Conservation (phyloP, 2,797 vertebrate genomes). For the Gallinago stenura region DNA sequence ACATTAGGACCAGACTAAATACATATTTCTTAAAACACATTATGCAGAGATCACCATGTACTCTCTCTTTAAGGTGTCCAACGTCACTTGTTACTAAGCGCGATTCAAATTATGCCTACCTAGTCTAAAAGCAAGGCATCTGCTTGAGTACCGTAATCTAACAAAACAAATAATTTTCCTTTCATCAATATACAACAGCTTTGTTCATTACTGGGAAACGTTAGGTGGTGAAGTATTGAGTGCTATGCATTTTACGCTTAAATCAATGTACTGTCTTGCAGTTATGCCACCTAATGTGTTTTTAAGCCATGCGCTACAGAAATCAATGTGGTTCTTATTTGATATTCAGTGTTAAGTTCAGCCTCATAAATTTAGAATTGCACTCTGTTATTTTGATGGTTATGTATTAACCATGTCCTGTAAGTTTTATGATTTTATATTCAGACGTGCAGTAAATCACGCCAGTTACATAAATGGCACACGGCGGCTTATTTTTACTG, state of each 20-base stretch:
- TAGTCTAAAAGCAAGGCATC: constrained; percentile 69
- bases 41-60: neutral
- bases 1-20: neutral
- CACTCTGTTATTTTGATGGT: constrained; percentile 87
- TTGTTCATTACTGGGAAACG: constrained; percentile 82
- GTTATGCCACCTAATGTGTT: constrained; percentile 94
- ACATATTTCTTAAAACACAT: neutral
- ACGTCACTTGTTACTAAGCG: constrained; percentile 58
- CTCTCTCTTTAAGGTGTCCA: constrained; percentile 54
- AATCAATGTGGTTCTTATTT: constrained; percentile 92
- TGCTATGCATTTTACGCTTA: constrained; percentile 85
- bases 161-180: constrained; percentile 84
- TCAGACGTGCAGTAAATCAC: constrained; percentile 86
- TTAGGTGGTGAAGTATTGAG: constrained; percentile 83
- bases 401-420: constrained; percentile 84
- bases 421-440: constrained; percentile 89
- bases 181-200: constrained; percentile 85
- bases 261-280: constrained; percentile 91
- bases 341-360: constrained; percentile 87
- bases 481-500: constrained; percentile 73
- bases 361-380: constrained; percentile 91
- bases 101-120: constrained; percentile 61
- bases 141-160: constrained; percentile 70
- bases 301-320: constrained; percentile 90
- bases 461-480: constrained; percentile 65